Percentiles rank a stretch among this genome's conserved stretches.
Conservation (phyloP, 2,113 vertebrate species). For the Lethenteron camtschaticum region DNA sequence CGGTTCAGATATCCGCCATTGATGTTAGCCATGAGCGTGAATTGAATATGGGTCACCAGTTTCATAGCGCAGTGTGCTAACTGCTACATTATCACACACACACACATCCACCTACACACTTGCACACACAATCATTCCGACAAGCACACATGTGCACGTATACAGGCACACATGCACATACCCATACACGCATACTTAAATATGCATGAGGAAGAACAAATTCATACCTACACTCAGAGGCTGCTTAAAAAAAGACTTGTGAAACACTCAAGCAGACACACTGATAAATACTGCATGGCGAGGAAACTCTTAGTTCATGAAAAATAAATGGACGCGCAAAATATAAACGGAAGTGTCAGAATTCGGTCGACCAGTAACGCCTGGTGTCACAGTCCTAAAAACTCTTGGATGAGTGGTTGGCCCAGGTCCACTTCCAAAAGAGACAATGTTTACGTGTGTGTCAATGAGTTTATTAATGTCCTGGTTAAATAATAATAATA, state of each 20-base stretch:
- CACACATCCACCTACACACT: neutral
- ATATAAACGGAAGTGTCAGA: neutral
- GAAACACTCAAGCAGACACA: neutral
- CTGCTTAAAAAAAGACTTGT: neutral
- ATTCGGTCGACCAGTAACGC: neutral
- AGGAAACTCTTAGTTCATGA: neutral
- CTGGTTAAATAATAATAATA: no score
- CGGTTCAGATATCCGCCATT: no score
- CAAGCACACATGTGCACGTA: neutral
- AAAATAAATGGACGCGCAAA: neutral
- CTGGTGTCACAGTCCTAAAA: no score
- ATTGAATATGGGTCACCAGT: no score
- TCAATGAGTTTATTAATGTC: no score
- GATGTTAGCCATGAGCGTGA: no score
- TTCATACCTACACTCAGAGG: neutral
- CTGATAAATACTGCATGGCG: neutral
- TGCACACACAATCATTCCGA: neutral
- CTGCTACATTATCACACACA: no score
- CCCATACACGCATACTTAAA: neutral
- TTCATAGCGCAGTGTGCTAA: no score
- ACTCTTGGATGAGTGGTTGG: no score
- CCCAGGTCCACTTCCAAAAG: no score
- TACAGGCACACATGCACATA: neutral
- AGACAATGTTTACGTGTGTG: no score
- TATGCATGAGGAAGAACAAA: neutral